A percentile compares a stretch with the other conserved stretches of the same genome.
Evolutionary conservation across 2,113 vertebrate species (phyloP).

Genomic region (Dicentrarchus labrax): DNA sequence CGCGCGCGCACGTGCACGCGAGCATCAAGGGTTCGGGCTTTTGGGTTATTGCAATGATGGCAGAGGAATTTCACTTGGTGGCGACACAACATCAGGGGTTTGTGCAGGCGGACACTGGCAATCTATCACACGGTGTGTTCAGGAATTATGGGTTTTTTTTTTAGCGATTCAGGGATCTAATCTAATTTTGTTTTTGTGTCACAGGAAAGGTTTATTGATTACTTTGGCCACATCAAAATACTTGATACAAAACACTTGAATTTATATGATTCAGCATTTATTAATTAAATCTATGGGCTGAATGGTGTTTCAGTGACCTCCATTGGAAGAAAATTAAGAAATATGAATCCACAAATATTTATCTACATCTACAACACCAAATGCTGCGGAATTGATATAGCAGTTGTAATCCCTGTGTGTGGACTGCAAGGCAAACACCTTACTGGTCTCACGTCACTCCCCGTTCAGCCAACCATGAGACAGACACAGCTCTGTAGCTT

Average conservation of each 20-base stretch:
- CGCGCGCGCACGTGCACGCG: background rate
- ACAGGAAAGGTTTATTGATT: background rate
- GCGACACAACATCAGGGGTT: conserved; percentile 53
- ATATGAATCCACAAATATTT: background rate
- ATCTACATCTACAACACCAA: background rate
- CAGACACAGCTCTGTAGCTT: background rate
- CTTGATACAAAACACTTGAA: background rate
- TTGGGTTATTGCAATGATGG: background rate
- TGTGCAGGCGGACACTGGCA: background rate
- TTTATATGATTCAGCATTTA: background rate
- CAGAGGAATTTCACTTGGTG: conserved; percentile 42
- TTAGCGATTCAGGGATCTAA: background rate
- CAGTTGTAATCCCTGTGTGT: background rate
- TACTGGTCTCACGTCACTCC: background rate
- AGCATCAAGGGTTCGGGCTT: background rate
- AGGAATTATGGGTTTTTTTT: too few relatives aligned
- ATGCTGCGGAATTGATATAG: background rate
- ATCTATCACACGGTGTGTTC: background rate
- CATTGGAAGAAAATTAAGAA: background rate
- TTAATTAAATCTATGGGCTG: background rate
- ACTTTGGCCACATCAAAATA: too few relatives aligned
- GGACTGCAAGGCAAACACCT: background rate
- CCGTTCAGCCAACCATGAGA: background rate
- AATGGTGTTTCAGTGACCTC: background rate
- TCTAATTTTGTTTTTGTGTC: background rate